Conservation (phyloP, 2,888 invertebrate species). For the Eudemis profundana region DNA sequence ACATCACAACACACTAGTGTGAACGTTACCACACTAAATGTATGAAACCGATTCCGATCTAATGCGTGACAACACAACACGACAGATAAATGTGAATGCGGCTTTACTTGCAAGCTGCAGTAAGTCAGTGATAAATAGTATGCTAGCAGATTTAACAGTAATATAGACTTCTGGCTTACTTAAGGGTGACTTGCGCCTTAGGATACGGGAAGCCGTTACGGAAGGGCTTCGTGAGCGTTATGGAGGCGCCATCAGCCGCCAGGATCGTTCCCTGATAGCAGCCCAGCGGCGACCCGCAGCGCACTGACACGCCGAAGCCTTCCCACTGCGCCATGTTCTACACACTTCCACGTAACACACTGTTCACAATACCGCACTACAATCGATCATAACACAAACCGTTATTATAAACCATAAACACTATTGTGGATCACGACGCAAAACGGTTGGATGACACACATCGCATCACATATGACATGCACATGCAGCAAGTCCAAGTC, state of each 20-base stretch:
- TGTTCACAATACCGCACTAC: not conserved
- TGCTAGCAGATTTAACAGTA: not conserved
- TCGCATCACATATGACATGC: not conserved
- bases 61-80: no score
- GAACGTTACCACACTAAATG: no score
- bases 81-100: no score
- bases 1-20: no score
- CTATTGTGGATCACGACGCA: slow-evolving; percentile 9
- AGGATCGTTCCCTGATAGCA: slow-evolving; percentile 92
- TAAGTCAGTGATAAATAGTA: not conserved
- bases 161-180: slow-evolving; percentile 61
- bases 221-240: slow-evolving; percentile 92
- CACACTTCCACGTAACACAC: not conserved
- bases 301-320: slow-evolving; percentile 93
- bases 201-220: slow-evolving; percentile 89
- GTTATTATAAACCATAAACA: slow-evolving; percentile 26
- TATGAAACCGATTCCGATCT: no score
- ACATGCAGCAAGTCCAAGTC: no score
- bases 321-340: slow-evolving; percentile 88
- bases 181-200: slow-evolving; percentile 79
- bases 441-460: not conserved
- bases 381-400: slow-evolving; percentile 6
- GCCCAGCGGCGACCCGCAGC: slow-evolving; percentile 91
- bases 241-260: slow-evolving; percentile 88
- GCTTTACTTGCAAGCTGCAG: no score